Percentiles rank a stretch among this genome's conserved stretches.
phyloP scores from a whole-genome alignment of 2,113 vertebrate genomes.

The Psilopsiagon aurifrons region DNA sequence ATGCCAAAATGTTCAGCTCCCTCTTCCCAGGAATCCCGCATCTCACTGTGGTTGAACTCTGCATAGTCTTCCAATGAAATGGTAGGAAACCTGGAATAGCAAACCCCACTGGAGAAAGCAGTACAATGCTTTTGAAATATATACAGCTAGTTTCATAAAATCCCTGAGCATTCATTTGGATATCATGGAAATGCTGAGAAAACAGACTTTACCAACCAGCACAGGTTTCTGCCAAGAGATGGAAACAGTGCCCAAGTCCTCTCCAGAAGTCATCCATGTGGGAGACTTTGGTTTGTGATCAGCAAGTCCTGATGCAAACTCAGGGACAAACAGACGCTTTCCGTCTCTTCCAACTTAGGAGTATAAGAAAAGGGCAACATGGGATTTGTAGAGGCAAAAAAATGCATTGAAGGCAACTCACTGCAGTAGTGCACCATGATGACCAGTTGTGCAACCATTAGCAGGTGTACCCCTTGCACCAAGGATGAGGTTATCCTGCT shows the following conservation, averaged over 20 bases:
- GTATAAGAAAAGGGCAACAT: background rate
- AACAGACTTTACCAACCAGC: background rate
- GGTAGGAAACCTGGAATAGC: background rate
- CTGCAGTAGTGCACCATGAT: background rate
- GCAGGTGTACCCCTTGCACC: background rate
- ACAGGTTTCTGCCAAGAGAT: background rate
- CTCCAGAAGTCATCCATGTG: background rate
- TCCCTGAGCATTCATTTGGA: background rate
- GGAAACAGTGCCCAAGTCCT: background rate
- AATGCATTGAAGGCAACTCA: rapidly evolving
- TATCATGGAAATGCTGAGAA: background rate
- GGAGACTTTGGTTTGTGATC: background rate
- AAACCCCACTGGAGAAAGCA: background rate
- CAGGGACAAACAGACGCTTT: background rate
- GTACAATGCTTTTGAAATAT: background rate
- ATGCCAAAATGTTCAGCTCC: background rate
- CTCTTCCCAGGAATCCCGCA: background rate
- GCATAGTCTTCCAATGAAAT: background rate
- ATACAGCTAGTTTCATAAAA: background rate
- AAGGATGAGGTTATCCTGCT: background rate
- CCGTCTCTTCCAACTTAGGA: background rate
- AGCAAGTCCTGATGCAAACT: background rate
- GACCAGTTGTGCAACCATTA: rapidly evolving
- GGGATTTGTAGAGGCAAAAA: background rate
- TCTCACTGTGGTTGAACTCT: background rate